Evolutionary conservation across 1,140 invertebrate genomes (phyloP), one percentile per base, ranked within the genome.

Genomic region (Platyscapa corneri): DNA sequence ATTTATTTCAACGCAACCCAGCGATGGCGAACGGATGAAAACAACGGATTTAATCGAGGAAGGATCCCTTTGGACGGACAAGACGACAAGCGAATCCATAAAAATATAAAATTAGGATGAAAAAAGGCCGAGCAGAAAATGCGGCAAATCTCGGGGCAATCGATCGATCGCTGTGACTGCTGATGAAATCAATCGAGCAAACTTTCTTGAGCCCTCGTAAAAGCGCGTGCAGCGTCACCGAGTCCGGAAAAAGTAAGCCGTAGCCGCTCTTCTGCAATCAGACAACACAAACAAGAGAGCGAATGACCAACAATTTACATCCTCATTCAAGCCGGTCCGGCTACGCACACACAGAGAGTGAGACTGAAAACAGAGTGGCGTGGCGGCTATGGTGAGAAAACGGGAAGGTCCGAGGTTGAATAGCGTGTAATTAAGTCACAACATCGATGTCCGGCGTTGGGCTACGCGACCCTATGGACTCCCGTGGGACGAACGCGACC

Each of bases 351-450:
- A 12, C 23, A 6, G n/a, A 27, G 3, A 27, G 65, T 34, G 18
- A 53, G 49, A 16, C 18, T 10, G 67, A 7, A 37, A 37, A 20
- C 14, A 23, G 37, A 42, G 18, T 23, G 23, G 70, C 1, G 67
- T 75, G 6, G 46, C 46, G 1, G 42, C 30, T 39, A 49, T 30
- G 39, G 42, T 16, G 64, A 32, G n/a, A 83, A 64, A 77, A 60
- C 30, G 49, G 46, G 65, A 82, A 39, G 37, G 72, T 65, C 89
- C 89, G 89, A 87, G 89, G 91, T 89, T 92, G 91, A 92, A 92
- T 91, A 88, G 90, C 89, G 89, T 91, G 90, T 92, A 92, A 92
- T 92, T 92, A 92, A 92, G 91, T 92, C 91, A 89, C 89, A 91
- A 90, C 91, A 89, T 89, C 89, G 90, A 90, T 89, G 89, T 82